Base-by-base conservation (phyloP, 2,888 invertebrate genomes). In the Tetragnatha montana region DNA sequence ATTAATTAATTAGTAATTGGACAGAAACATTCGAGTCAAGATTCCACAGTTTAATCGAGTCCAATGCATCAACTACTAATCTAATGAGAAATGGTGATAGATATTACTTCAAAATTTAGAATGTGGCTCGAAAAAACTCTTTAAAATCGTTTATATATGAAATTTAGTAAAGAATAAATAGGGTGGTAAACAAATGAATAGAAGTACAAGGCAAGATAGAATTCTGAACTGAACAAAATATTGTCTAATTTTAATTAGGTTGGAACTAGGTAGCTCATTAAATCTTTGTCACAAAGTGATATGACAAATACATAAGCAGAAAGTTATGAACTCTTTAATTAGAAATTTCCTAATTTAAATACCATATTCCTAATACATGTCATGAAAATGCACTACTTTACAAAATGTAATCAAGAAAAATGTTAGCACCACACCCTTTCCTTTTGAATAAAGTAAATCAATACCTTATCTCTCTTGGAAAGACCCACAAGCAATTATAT, bases 361-460 rank as follows among this genome's bases (percentile, higher is more conserved):
- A 85, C 50, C 19, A 76, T 14, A n/a, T 85, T 85, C 35, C 50
- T 70, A 47, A 76, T 70, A 49, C 19, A 80, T 60, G 60, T 60
- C 21, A 86, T 60, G 73, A 84, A 84, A 84, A 84, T 68, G 60
- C 35, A 35, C 50, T 70, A 79, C 80, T 75, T 83, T 89, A 85
- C 80, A 89, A 89, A 89, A 84, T 82, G 71, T 75, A 90, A 87
- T 90, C 60, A 82, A 90, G 82, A 85, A 51, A 87, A 87, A 87
- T 81, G 76, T 80, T 90, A 90, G 90, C 90, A 90, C 90, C 90
- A 87, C 87, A 80, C 90, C 90, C 84, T 83, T 83, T 83, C 83
- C 79, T 50, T 60, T 60, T 60, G 60, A 73, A 71, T 47, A 71
- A 80, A 87, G 82, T 82, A 76, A 74, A 80, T 85, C 75, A 86